Base-by-base conservation (phyloP, 2,113 vertebrate species). In the Siniperca knerii region DNA sequence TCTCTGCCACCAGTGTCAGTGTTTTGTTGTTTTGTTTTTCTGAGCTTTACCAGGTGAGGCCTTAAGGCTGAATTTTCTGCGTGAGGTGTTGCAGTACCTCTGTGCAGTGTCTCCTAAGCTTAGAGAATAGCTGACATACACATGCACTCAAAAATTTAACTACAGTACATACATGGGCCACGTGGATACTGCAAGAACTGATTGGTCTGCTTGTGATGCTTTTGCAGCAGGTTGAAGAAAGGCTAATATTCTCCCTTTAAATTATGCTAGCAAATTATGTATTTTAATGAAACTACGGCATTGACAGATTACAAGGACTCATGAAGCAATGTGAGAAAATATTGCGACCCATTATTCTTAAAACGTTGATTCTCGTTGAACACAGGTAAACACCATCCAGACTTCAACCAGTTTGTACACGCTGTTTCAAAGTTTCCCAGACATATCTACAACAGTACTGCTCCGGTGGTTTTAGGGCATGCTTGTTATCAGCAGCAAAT, bases 11-110 rank as follows among this genome's bases (percentile, higher is more conserved):
- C 4, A 4, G 65, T 64, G 25, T 42, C 10, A 69, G 23, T 44
- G 57, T 68, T 79, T 40, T 8, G 8, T 9, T 74, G 46, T 65
- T 67, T 50, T 57, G 37, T 65, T 62, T 50, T 74, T 62, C 16
- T 44, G 9, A 70, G 62, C 67, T 71, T 6, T 37, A 25, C 50
- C 21, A 35, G 13, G 42, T 76, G 1, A 79, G 20, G 12, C 52
- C 55, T 15, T 1, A 6, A 79, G 65, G 21, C 42, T 7, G 3
- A 40, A 11, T 67, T 52, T 60, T 48, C 54, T 46, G 50, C 7
- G 1, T 50, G 54, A 65, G 16, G 13, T 71, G 37, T 29, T 62
- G 37, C 62, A 35, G 35, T 20, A 11, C 64, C 12, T 76, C 50
- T 29, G 18, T 72, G 16, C n/a, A 42, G 16, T 35, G 8, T 57